Base-by-base conservation (phyloP, 2,797 vertebrate species). In the Carduelis carduelis region DNA sequence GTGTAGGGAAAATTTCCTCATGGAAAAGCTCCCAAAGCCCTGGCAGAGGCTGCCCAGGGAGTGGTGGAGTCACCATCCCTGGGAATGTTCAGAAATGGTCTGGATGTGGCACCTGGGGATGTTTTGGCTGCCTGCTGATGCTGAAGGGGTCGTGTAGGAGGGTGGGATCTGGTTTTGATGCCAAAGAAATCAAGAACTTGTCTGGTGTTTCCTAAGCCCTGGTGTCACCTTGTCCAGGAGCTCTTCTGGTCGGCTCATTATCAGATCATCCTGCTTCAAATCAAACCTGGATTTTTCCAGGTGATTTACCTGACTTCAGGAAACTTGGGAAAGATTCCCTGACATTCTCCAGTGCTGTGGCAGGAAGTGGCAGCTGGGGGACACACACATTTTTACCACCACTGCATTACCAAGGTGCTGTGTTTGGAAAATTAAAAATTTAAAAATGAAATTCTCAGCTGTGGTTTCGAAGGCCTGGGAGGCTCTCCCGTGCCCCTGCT, bases 301-400 rank as follows among this genome's bases (percentile, higher is more conserved):
- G 35, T 43, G 77, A 14, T 37, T 5, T 4, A 24, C 9, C 23
- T 12, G 59, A 20, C 13, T 30, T 26, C 43, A 43, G 60, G 52
- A 16, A n/a, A 7, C 20, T 9, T 14, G 12, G 12, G 52, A 15
- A 26, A 0, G 4, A 11, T 21, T 47, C 2, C 8, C 37, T 21
- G 85, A 3, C 30, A 15, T 28, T 30, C 39, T 9, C 32, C 19
- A 5, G 8, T 2, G 5, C n/a, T 26, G n/a, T 7, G 46, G 39
- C 30, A 57, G 30, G 14, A 46, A 15, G 24, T 2, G 17, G 24
- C 49, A 53, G 52, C 53, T n/a, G 53, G 32, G 32, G 32, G 32
- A 55, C 52, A 22, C 32, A 4, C 22, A 1, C 8, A 0, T 8
- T 79, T 68, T 12, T 4, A 3, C 46, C 41, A 2, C 3, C 2